A percentile compares a stretch with the other conserved stretches of the same genome.
Conservation (phyloP, 2,113 vertebrate species). For the Cisticola juncidis region DNA sequence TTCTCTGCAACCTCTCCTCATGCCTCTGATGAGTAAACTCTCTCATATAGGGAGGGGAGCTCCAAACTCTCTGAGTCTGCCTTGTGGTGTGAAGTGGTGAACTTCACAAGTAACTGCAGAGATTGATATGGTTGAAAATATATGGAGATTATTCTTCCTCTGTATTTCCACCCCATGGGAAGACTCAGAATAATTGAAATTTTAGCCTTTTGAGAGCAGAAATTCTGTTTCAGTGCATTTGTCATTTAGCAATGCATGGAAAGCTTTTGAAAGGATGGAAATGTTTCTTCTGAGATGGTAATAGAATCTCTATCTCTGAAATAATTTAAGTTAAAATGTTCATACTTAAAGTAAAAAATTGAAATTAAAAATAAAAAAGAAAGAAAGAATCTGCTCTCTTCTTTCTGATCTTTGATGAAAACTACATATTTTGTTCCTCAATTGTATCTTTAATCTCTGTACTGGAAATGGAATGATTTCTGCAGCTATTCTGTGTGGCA, state of each 20-base stretch:
- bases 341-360: background rate
- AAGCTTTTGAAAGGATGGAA: background rate
- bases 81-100: background rate
- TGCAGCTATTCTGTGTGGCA: background rate
- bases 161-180: background rate
- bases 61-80: background rate
- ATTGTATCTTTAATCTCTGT: background rate
- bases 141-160: background rate
- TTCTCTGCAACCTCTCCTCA: background rate
- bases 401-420: background rate
- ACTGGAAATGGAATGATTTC: background rate
- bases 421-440: background rate
- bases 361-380: background rate
- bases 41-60: background rate
- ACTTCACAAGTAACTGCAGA: background rate
- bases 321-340: background rate
- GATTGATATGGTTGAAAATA: background rate
- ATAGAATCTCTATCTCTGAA: background rate
- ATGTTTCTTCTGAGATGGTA: background rate
- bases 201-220: background rate
- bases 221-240: background rate
- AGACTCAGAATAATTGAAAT: background rate
- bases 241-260: background rate
- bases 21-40: background rate
- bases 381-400: background rate